Evolutionary conservation across 1,140 invertebrate species (phyloP), one percentile per base, ranked within the genome.

Genomic region (Augochlora pura): DNA sequence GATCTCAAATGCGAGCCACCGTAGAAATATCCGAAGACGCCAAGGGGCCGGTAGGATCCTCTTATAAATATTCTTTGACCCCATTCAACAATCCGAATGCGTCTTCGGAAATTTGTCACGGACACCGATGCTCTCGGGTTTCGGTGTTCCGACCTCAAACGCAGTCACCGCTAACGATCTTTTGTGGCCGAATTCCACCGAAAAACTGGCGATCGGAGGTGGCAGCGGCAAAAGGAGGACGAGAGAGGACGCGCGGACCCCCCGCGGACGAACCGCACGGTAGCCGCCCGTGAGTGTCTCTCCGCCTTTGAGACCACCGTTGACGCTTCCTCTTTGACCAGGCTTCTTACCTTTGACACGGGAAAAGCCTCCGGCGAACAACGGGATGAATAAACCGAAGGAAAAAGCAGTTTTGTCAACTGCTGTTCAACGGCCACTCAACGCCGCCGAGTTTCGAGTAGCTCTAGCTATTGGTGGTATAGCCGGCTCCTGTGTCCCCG

Each of bases 241-340:
- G 74, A 81, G 78, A 81, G 78, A 87, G 81, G 86, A 83, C 75
- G n/a, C 32, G 32, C 32, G 57, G 87, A 81, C 85, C 88, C 89
- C 91, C 90, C 69, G 88, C 73, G 65, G 89, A 74, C 79, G 49
- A 79, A 70, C 79, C 79, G 64, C 69, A 90, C 91, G 86, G 91
- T 92, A 92, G 91, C 90, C 79, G 70, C 6, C 62, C 57, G 74
- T n/a, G n/a, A 80, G 86, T 88, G 85, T 91, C 89, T 91, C 87
- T 76, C 79, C 86, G 84, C 83, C 81, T 86, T 32, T 62, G 71
- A 77, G 90, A 90, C 90, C 89, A 92, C 89, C 90, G 84, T 90
- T 86, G 90, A 88, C 87, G 89, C 86, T 88, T 89, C 75, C 71
- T 66, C 65, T 62, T 79, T 68, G 64, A n/a, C 71, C 76, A 88